Percentiles rank a stretch among this genome's conserved stretches.
These are phyloP conservation scores for Holothuria scabra DNA, from an alignment of 53 echinoderm and acorn worm genomes.

Conservation along the genomic window DNA sequence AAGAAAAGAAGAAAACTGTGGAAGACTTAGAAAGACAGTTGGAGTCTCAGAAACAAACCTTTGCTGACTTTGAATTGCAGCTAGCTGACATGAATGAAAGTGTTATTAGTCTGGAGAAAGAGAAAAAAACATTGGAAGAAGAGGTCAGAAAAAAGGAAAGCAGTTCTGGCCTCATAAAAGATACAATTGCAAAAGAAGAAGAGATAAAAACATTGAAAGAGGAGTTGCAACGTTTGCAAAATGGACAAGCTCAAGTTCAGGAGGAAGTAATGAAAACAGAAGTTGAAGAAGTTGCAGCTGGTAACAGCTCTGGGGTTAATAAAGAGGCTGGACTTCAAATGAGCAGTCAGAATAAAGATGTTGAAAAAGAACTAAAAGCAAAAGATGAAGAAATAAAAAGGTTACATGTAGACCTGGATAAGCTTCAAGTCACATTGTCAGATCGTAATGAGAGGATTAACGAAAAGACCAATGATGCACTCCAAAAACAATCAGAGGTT, in stretches of 20 bases:
- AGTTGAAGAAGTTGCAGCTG: background rate
- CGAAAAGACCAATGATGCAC: slow-evolving; percentile 40
- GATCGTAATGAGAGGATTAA: slow-evolving; percentile 43
- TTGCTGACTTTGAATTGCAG: slow-evolving; percentile 41
- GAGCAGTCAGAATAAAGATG: background rate
- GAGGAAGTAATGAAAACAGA: slow-evolving; percentile 1
- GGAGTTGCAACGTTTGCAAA: slow-evolving; percentile 19
- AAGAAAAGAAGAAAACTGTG: slow-evolving; percentile 33
- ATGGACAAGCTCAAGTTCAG: slow-evolving; percentile 16
- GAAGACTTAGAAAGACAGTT: slow-evolving; percentile 45
- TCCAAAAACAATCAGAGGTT: slow-evolving; percentile 64
- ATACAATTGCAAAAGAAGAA: background rate
- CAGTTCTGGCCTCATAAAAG: background rate
- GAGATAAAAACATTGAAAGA: background rate
- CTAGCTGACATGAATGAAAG: slow-evolving; percentile 53
- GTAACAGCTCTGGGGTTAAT: background rate
- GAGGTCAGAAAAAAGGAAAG: background rate
- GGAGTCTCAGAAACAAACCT: slow-evolving; percentile 55
- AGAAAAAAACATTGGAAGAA: slow-evolving; percentile 25
- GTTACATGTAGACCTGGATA: slow-evolving; percentile 47
- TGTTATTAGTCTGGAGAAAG: slow-evolving; percentile 55
- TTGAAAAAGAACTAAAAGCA: background rate
- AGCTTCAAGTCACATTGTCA: slow-evolving; percentile 22
- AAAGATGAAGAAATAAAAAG: slow-evolving; percentile 53
- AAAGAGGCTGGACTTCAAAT: background rate